Base-by-base conservation (phyloP, 2,113 vertebrate species). In the Ramphastos sulfuratus region DNA sequence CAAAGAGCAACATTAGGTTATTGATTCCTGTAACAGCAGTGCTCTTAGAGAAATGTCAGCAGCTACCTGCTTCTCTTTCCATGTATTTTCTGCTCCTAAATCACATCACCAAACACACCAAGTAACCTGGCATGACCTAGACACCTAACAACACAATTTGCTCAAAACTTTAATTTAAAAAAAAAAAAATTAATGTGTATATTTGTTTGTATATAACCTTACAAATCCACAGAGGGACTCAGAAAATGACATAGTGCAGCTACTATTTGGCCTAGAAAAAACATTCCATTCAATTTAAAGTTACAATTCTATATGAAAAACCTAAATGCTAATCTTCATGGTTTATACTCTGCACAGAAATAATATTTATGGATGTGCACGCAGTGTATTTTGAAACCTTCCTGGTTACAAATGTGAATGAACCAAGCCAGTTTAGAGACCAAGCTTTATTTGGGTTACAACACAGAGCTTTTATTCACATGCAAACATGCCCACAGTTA, bases 1-100 rank as follows among this genome's bases (percentile, higher is more conserved):
- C 13, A 12, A 88, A 95, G 19, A 95, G 74, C 9, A 85, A 56
- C 71, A 58, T 4, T 60, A 94, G 69, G 55, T 87, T 95, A 96
- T 95, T 87, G 96, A 97, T 89, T 97, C 85, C 91, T 70, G 37
- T 71, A 85, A 95, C n/a, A 81, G 74, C 75, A 95, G 65, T 6
- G 24, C 20, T 82, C 27, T 70, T 35, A 66, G 5, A 85, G 67
- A 66, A 67, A 76, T 2, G 5, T 35, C 72, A 86, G n/a, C n/a
- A 64, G 39, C 77, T 39, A 44, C 27, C 78, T 25, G 14, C 25
- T 65, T 48, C 33, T 71, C 73, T 46, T 33, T 17, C 6, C 27
- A 66, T 1, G 0, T 5, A 6, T 14, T 87, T 52, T 69, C 37
- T 71, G 37, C 50, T 87, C n/a, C 67, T 16, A 61, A 80, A 74